Percentiles rank a stretch among this genome's conserved stretches.
phyloP scores from a whole-genome alignment of 2,113 vertebrate genomes.

The Paratilapia polleni region DNA sequence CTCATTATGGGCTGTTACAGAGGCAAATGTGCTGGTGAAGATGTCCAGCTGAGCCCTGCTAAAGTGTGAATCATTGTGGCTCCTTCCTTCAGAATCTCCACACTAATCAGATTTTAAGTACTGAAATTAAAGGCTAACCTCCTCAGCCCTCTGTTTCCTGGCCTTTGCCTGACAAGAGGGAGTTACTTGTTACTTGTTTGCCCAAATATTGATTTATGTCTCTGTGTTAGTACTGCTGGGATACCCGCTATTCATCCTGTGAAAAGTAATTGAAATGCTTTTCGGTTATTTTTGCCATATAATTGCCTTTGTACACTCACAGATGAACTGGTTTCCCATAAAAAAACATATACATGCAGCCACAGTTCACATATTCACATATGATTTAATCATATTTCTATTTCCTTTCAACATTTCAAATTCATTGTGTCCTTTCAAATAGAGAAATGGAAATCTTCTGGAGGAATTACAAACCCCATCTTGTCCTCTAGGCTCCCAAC shows the following conservation, averaged over 20 bases:
- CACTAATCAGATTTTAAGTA: conserved; percentile 48
- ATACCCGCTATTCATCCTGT: neutral
- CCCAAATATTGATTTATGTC: conserved; percentile 51
- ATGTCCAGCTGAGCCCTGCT: neutral
- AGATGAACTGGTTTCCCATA: neutral
- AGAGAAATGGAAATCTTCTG: conserved; percentile 1
- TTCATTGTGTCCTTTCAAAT: neutral
- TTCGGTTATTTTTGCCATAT: neutral
- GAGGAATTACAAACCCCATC: conserved; percentile 3
- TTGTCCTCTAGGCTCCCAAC: conserved; percentile 21
- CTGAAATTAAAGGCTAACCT: conserved; percentile 35
- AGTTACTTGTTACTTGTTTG: conserved; percentile 26
- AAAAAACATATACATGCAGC: neutral
- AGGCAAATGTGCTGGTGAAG: neutral
- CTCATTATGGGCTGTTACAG: conserved; percentile 30
- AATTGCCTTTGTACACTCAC: neutral
- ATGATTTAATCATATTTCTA: neutral
- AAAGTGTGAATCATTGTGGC: conserved; percentile 16
- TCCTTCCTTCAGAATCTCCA: conserved; percentile 1
- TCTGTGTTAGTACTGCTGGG: neutral
- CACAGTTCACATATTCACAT: neutral
- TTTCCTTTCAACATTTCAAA: conserved; percentile 27
- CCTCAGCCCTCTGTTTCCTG: neutral
- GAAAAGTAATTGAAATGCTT: conserved; percentile 12
- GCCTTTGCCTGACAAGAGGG: neutral